Conservation (phyloP, 23 tunicate genomes). For the Styela plicata region DNA sequence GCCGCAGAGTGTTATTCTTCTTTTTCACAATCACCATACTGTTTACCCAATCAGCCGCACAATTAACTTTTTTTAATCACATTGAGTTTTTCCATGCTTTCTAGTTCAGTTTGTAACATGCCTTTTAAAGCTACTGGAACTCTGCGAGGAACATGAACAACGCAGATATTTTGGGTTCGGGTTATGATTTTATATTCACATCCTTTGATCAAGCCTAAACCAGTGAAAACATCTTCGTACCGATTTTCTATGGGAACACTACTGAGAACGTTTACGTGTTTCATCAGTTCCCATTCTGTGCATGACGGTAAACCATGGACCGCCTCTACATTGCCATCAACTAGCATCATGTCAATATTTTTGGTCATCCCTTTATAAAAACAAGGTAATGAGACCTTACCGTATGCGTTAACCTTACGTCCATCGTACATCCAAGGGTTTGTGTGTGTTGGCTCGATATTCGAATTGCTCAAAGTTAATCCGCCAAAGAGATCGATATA, state of each 20-base stretch:
- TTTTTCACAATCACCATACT: neutral
- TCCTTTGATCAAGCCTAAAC: neutral
- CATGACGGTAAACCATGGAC: neutral
- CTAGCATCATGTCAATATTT: neutral
- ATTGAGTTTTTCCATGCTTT: neutral
- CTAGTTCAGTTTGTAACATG: neutral
- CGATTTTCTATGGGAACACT: neutral
- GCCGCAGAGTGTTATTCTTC: neutral
- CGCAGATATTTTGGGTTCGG: neutral
- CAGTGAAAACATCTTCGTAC: neutral
- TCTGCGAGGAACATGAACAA: neutral
- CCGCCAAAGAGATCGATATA: no score
- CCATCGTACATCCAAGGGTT: no score
- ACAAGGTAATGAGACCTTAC: neutral
- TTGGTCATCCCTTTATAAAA: neutral
- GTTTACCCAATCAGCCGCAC: neutral
- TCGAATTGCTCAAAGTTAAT: no score
- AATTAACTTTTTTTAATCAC: neutral
- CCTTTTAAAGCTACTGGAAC: neutral
- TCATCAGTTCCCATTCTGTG: neutral
- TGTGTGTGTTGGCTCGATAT: no score
- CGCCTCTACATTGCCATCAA: neutral
- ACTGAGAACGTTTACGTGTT: neutral
- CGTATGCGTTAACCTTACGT: neutral
- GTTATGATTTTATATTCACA: neutral